These are phyloP conservation scores for Taurulus bubalis DNA, from an alignment of 2,113 vertebrate species.

Conservation along the genomic window DNA sequence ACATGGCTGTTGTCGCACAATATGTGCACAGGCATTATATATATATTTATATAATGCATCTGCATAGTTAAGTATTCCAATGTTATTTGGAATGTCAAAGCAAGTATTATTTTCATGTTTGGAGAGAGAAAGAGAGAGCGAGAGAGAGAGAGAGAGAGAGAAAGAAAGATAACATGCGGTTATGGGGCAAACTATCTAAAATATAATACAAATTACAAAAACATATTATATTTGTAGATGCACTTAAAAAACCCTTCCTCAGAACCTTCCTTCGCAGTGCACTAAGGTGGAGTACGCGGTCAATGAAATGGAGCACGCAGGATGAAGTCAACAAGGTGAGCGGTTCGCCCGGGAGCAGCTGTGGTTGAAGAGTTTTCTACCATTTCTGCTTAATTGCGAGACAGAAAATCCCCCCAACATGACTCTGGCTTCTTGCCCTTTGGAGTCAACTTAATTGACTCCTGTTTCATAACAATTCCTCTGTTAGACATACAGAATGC, in stretches of 20 bases:
- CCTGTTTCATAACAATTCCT: conserved; percentile 37
- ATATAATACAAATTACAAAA: neutral
- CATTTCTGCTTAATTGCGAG: conserved; percentile 15
- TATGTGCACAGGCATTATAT: neutral
- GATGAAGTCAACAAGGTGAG: conserved; percentile 19
- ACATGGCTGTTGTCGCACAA: neutral
- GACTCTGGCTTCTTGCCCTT: conserved; percentile 15
- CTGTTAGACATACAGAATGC: conserved; percentile 19
- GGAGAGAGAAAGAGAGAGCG: neutral
- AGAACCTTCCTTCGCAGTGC: neutral
- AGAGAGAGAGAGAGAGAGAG: no score
- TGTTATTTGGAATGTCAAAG: no score
- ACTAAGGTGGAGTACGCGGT: neutral
- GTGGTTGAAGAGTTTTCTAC: neutral
- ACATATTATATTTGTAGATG: neutral
- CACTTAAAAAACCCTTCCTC: neutral
- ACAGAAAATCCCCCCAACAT: neutral
- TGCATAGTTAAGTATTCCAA: no score
- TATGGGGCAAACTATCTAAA: neutral
- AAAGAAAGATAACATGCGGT: no score
- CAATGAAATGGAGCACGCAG: conserved; percentile 21
- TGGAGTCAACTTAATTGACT: conserved; percentile 45
- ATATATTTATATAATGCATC: no score
- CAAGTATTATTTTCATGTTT: neutral
- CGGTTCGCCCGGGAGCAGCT: neutral